These are phyloP conservation scores for Amazona guildingii DNA, from an alignment of 2,113 vertebrate species.

Conservation along the genomic window DNA sequence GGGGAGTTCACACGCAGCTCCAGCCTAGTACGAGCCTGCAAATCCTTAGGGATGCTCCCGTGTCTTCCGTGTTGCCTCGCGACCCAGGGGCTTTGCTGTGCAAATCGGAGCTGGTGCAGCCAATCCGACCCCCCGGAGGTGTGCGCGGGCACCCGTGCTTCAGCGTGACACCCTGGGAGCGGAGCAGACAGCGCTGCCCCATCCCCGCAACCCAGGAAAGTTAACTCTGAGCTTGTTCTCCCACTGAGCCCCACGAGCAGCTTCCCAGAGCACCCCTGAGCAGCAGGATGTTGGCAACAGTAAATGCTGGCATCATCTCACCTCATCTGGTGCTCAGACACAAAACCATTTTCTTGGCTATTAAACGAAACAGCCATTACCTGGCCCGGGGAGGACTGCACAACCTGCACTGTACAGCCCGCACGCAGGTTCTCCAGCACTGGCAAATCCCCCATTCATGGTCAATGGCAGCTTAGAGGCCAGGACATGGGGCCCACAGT, in stretches of 20 bases:
- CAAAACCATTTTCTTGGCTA: neutral
- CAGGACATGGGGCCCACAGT: fast-evolving
- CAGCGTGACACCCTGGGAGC: fast-evolving
- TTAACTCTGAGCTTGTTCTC: neutral
- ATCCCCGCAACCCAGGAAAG: neutral
- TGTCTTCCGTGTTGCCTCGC: fast-evolving
- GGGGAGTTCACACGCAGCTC: neutral
- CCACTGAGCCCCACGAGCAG: fast-evolving
- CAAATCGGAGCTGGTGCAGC: fast-evolving
- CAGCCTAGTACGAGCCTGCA: fast-evolving
- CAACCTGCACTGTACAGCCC: neutral
- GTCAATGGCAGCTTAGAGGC: neutral
- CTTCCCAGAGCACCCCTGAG: neutral
- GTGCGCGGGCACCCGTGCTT: neutral
- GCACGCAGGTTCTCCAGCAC: neutral
- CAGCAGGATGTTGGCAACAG: fast-evolving
- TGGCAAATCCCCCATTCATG: fast-evolving
- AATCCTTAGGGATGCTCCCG: neutral
- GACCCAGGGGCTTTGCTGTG: neutral
- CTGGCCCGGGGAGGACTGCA: fast-evolving
- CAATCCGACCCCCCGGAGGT: neutral
- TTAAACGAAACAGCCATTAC: neutral
- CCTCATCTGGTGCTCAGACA: neutral
- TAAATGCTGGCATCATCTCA: neutral
- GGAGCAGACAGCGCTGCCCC: neutral